Percentiles rank a stretch among this genome's conserved stretches.
These are phyloP conservation scores for Volucella zonaria DNA, from an alignment of 2,888 invertebrate genomes.

Conservation along the genomic window DNA sequence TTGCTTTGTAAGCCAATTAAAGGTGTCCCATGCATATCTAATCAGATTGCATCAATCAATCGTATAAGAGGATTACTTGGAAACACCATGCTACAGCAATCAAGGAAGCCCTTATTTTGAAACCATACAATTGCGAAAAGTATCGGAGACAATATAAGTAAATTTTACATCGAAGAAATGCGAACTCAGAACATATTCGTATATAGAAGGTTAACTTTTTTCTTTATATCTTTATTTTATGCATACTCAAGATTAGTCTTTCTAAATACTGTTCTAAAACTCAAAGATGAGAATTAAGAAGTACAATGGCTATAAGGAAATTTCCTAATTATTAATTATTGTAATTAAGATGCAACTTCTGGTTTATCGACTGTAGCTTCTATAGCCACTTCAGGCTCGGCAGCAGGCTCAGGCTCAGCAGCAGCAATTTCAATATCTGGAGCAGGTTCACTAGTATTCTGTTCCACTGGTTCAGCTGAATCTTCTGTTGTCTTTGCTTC, in stretches of 20 bases:
- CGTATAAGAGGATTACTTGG: slow-evolving; percentile 59
- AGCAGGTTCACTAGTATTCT: slow-evolving; percentile 23
- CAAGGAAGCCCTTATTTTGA: neutral
- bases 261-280: slow-evolving; percentile 69
- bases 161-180: slow-evolving; percentile 13
- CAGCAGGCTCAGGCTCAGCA: slow-evolving; percentile 8
- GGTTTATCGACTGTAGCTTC: slow-evolving; percentile 37
- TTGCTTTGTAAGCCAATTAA: slow-evolving; percentile 39
- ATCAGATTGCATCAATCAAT: slow-evolving; percentile 53
- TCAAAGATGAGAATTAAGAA: slow-evolving; percentile 38
- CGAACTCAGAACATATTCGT: slow-evolving; percentile 28
- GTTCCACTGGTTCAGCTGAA: slow-evolving; percentile 22
- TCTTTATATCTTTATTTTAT: slow-evolving; percentile 56
- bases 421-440: neutral
- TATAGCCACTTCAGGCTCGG: slow-evolving; percentile 12
- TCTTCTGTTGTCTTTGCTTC: slow-evolving; percentile 77
- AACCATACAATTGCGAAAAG: neutral
- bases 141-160: slow-evolving; percentile 29
- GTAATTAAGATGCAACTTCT: slow-evolving; percentile 53
- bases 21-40: slow-evolving; percentile 5
- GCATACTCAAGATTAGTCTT: slow-evolving; percentile 59
- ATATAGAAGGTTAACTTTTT: slow-evolving; percentile 35
- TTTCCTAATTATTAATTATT: neutral
- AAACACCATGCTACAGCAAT: neutral
- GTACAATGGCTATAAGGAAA: slow-evolving; percentile 44